Percentiles rank a stretch among this genome's conserved stretches.
These are phyloP conservation scores for Lagopus leucura DNA, from an alignment of 2,113 vertebrate species.

Conservation along the genomic window DNA sequence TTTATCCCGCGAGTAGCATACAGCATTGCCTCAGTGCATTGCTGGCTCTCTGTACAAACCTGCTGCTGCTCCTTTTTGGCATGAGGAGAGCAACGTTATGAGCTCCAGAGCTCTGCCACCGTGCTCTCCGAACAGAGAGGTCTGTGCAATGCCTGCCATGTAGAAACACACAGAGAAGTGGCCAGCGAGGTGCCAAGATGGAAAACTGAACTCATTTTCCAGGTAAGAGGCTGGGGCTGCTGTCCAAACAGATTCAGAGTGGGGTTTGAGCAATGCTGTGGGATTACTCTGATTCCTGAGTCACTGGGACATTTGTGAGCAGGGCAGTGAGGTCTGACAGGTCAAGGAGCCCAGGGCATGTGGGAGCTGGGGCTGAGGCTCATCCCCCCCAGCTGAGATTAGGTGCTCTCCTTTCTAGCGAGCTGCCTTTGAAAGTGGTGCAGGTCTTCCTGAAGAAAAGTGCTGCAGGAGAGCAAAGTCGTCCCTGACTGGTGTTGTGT, in stretches of 20 bases:
- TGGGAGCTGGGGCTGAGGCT: not conserved
- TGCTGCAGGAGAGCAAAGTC: not conserved
- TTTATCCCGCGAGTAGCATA: not conserved
- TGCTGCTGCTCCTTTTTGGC: slow-evolving; percentile 14
- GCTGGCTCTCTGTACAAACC: not conserved
- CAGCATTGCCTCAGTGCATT: not conserved
- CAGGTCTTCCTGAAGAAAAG: not conserved
- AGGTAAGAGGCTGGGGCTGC: not conserved
- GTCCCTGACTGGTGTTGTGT: not conserved
- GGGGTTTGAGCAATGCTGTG: not conserved
- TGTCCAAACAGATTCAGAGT: not conserved
- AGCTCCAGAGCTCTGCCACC: not conserved
- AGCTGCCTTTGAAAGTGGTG: not conserved
- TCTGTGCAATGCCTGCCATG: not conserved
- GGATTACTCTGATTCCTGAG: not conserved
- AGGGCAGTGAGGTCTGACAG: not conserved
- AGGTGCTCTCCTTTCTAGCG: not conserved
- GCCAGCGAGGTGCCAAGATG: rapidly evolving
- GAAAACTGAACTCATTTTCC: not conserved
- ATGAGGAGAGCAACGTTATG: not conserved
- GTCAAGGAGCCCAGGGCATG: not conserved
- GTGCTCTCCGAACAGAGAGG: not conserved
- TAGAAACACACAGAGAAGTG: rapidly evolving
- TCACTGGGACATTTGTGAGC: not conserved
- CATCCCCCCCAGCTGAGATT: not conserved